These are phyloP conservation scores for Corynorhinus townsendii DNA, from an alignment of 2,113 vertebrate genomes.

Conservation along the genomic window DNA sequence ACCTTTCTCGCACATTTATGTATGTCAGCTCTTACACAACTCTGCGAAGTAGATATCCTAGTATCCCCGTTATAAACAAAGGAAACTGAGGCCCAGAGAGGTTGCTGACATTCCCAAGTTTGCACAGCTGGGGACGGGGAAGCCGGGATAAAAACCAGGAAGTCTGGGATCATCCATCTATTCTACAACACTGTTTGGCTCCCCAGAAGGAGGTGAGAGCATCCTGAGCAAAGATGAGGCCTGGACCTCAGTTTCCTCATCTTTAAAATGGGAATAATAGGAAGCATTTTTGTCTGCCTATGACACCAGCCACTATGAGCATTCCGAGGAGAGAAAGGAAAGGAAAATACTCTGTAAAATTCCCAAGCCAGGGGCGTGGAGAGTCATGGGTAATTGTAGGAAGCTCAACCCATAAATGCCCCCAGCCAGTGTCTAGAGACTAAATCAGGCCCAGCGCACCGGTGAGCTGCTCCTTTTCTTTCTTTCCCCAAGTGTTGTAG, in stretches of 20 bases:
- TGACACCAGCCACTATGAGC: rapidly evolving
- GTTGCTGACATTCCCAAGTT: not conserved
- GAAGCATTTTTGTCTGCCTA: not conserved
- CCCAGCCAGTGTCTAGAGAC: not conserved
- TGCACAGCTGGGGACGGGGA: not conserved
- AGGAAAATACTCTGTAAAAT: not conserved
- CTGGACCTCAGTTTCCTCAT: not conserved
- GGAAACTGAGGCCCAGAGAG: not conserved
- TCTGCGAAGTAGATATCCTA: not conserved
- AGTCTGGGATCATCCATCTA: not conserved
- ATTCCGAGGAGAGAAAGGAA: not conserved
- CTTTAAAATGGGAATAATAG: not conserved
- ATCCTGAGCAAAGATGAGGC: not conserved
- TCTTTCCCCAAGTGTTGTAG: no score
- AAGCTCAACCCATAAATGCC: rapidly evolving
- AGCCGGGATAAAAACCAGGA: not conserved
- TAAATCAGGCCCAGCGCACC: rapidly evolving
- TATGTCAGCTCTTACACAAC: not conserved
- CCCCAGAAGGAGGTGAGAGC: not conserved
- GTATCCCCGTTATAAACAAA: not conserved
- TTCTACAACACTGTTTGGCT: no score
- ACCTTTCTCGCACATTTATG: no score
- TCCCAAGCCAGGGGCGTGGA: not conserved
- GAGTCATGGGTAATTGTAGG: not conserved
- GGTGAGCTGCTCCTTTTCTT: no score